phyloP scores from a whole-genome alignment of 2,888 invertebrate species.

The Tetranychus piercei region DNA sequence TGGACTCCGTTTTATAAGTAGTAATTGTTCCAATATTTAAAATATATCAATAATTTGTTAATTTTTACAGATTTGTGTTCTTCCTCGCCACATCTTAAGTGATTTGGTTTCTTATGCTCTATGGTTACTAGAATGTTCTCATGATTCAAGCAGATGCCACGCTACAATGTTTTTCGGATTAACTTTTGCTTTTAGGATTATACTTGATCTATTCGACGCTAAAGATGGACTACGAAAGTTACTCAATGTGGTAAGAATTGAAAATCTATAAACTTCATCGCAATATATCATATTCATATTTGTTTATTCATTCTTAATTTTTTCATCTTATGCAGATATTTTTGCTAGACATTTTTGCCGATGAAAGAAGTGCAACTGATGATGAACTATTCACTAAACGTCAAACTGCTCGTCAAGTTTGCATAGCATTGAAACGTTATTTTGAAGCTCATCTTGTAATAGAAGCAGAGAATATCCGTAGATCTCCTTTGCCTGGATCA shows the following conservation, averaged over 20 bases:
- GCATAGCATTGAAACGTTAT: conserved; percentile 69
- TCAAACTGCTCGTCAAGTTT: conserved; percentile 75
- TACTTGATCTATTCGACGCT: conserved; percentile 82
- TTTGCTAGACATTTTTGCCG: conserved; percentile 35
- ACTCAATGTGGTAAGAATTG: conserved; percentile 57
- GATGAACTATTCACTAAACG: conserved; percentile 63
- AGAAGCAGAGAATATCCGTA: conserved; percentile 49
- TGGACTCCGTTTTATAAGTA: conserved; percentile 43
- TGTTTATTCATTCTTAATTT: neutral
- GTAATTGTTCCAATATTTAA: conserved; percentile 30
- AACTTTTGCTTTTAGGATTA: conserved; percentile 76
- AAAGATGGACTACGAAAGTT: conserved; percentile 80
- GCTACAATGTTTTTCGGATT: conserved; percentile 95
- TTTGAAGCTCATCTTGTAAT: conserved; percentile 70
- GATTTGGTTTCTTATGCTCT: conserved; percentile 48
- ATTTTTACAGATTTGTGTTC: conserved; percentile 16
- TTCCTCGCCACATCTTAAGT: conserved; percentile 12
- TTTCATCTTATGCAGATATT: conserved; percentile 54
- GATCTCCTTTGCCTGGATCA: conserved; percentile 29
- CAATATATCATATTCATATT: conserved; percentile 1
- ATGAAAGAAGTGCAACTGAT: conserved; percentile 20
- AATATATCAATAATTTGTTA: no score
- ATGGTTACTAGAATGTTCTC: conserved; percentile 87
- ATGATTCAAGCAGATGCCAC: conserved; percentile 92
- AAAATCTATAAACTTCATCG: neutral